A percentile compares a stretch with the other conserved stretches of the same genome.
These are phyloP conservation scores for Eclectus roratus DNA, from an alignment of 2,113 vertebrate genomes.

Conservation along the genomic window DNA sequence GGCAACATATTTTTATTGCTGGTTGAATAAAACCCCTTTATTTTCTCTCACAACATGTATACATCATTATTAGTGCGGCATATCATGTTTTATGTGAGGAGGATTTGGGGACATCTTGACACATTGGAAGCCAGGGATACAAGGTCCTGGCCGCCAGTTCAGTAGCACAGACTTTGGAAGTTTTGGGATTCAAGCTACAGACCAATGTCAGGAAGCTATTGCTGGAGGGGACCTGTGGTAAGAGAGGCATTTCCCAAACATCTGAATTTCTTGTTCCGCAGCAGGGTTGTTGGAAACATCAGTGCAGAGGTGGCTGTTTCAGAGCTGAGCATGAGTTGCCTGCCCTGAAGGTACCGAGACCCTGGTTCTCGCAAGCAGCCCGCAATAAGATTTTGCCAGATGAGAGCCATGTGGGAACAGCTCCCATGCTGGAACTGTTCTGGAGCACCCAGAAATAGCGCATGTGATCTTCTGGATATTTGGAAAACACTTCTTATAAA, in stretches of 20 bases:
- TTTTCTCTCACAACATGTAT: background rate
- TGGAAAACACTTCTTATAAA: background rate
- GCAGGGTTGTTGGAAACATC: background rate
- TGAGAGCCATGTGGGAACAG: background rate
- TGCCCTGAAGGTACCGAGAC: background rate
- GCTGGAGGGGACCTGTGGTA: background rate
- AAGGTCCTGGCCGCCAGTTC: background rate
- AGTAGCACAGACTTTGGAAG: background rate
- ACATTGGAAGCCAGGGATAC: background rate
- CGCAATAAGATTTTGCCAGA: background rate
- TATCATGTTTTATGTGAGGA: background rate
- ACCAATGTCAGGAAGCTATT: rapidly evolving
- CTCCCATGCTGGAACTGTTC: background rate
- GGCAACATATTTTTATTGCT: background rate
- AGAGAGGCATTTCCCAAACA: background rate
- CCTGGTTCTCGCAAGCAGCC: background rate
- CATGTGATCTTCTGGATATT: rapidly evolving
- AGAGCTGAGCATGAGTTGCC: background rate
- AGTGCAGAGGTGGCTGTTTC: background rate
- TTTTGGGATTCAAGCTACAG: background rate
- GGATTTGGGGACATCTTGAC: background rate
- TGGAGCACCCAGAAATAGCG: background rate
- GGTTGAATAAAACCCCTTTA: background rate
- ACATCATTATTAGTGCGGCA: background rate
- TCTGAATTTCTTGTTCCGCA: background rate